These are phyloP conservation scores for Pangasianodon gigas DNA, from an alignment of 2,113 vertebrate genomes.

Conservation along the genomic window DNA sequence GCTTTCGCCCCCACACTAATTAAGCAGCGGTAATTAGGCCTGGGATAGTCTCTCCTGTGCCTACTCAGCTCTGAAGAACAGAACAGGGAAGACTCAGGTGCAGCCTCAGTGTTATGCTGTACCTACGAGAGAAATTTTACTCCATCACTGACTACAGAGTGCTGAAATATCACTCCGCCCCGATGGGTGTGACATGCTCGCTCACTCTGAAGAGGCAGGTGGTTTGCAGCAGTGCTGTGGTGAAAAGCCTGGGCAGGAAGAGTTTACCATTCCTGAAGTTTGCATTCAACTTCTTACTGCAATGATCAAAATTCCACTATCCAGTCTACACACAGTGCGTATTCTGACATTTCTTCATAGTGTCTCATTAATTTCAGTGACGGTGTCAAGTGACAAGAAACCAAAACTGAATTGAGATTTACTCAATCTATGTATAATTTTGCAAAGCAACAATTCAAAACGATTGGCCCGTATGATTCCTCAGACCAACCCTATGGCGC, in stretches of 20 bases:
- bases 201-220: background rate
- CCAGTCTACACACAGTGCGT: too few relatives aligned
- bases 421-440: background rate
- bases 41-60: conserved; percentile 61
- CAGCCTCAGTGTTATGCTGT: conserved; percentile 5
- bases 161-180: background rate
- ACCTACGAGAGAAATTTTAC: conserved; percentile 21
- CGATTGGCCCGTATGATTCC: background rate
- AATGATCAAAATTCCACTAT: background rate
- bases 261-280: background rate
- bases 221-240: background rate
- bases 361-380: background rate
- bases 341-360: background rate
- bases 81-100: conserved; percentile 44
- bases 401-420: background rate
- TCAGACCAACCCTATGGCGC: background rate
- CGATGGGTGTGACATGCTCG: background rate
- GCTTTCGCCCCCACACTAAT: conserved; percentile 93
- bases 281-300: background rate
- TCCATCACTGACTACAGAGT: conserved; percentile 12
- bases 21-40: conserved; percentile 93
- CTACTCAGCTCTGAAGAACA: conserved; percentile 52
- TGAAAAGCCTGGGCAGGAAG: background rate
- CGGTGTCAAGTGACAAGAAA: background rate
- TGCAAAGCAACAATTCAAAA: background rate